phyloP scores from a whole-genome alignment of 2,797 vertebrate species.

The Cryptoblepharus egeriae region DNA sequence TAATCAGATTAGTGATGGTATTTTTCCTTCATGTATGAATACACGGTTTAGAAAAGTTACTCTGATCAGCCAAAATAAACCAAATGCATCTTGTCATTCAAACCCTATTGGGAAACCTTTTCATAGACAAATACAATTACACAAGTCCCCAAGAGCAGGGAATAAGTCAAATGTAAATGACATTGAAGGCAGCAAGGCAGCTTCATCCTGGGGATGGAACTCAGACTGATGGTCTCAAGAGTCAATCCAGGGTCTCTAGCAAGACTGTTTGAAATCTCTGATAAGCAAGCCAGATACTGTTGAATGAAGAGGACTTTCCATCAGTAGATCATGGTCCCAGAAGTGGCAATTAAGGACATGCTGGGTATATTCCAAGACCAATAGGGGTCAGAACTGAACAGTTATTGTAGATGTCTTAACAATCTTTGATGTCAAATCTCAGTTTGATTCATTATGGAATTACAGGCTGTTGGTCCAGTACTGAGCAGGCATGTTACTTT shows the following conservation, averaged over 20 bases:
- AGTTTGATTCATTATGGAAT: not conserved
- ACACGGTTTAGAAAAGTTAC: not conserved
- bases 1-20: not conserved
- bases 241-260: not conserved
- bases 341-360: not conserved
- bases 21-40: not conserved
- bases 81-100: conserved; percentile 2
- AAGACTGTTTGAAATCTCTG: not conserved
- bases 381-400: not conserved
- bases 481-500: not conserved
- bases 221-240: not conserved
- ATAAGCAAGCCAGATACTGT: not conserved
- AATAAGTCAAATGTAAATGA: conserved; percentile 23
- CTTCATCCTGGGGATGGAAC: not conserved
- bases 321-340: not conserved
- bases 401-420: not conserved
- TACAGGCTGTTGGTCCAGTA: not conserved
- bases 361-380: not conserved
- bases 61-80: conserved; percentile 9
- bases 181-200: not conserved
- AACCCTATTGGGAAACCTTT: not conserved
- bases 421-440: not conserved
- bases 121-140: conserved; percentile 26
- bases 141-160: conserved; percentile 13
- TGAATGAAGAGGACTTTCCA: not conserved